Conservation (phyloP, 2,113 vertebrate species). For the Gyps fulvus region DNA sequence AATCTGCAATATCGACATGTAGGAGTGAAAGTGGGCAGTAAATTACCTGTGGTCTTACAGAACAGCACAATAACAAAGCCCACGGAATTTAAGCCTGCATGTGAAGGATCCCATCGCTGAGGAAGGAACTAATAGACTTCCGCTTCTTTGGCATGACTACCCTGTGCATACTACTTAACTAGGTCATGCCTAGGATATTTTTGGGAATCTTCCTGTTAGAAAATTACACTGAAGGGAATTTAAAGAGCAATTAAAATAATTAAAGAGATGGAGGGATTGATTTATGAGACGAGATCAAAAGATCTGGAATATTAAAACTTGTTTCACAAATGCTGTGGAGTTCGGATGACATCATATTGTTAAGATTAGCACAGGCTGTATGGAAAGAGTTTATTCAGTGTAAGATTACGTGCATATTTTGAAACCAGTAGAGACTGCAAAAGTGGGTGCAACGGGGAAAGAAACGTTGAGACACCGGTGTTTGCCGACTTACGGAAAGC, state of each 20-base stretch:
- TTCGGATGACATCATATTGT: constrained; percentile 30
- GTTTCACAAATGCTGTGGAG: constrained; percentile 36
- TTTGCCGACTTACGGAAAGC: background rate
- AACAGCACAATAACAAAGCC: background rate
- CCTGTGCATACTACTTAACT: background rate
- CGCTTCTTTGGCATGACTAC: background rate
- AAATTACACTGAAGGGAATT: constrained; percentile 50
- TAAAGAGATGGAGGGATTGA: constrained; percentile 45
- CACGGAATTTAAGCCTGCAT: background rate
- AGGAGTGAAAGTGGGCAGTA: background rate
- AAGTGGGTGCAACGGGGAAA: background rate
- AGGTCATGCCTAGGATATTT: constrained; percentile 47
- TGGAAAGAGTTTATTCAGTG: constrained; percentile 13
- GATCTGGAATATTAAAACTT: constrained; percentile 51
- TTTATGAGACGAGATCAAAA: constrained; percentile 61
- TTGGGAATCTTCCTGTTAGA: constrained; percentile 40
- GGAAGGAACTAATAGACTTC: background rate
- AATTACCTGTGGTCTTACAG: background rate
- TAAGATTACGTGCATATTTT: background rate
- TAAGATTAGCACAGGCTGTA: constrained; percentile 17
- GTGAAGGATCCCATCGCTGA: background rate
- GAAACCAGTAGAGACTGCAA: background rate
- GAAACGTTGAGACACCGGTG: background rate
- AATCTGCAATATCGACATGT: background rate
- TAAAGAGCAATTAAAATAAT: constrained; percentile 63